Conservation (phyloP, 2,797 vertebrate species). For the Silurus lanzhouensis region DNA sequence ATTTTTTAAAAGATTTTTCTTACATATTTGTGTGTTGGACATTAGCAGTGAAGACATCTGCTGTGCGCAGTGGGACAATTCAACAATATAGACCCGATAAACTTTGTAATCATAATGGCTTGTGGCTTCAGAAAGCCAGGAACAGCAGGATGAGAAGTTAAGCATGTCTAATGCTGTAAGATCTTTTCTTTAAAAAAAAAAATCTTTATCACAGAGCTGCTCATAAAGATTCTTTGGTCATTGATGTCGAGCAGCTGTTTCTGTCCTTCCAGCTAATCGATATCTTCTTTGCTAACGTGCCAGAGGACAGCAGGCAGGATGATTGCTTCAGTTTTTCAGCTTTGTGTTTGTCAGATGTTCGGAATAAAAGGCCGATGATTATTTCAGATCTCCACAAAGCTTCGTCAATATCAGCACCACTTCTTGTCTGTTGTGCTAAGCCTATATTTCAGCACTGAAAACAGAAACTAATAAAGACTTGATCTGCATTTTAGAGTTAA, state of each 20-base stretch:
- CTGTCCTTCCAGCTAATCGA: constrained; percentile 18
- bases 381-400: constrained; percentile 8
- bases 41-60: background rate
- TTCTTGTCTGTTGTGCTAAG: background rate
- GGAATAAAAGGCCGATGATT: background rate
- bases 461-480: background rate
- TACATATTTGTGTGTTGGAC: background rate
- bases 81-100: background rate
- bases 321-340: background rate
- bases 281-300: constrained; percentile 34
- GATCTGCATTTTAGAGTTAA: background rate
- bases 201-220: background rate
- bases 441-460: background rate
- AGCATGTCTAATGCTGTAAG: background rate
- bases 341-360: constrained; percentile 12
- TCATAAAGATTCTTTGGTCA: background rate
- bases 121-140: background rate
- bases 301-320: background rate
- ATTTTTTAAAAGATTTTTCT: too few species aligned
- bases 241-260: constrained; percentile 19
- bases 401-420: background rate
- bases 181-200: background rate
- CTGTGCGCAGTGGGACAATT: background rate
- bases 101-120: background rate
- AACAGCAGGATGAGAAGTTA: background rate